These are phyloP conservation scores for Premnoplex brunnescens DNA, from an alignment of 2,797 vertebrate genomes.

Conservation along the genomic window DNA sequence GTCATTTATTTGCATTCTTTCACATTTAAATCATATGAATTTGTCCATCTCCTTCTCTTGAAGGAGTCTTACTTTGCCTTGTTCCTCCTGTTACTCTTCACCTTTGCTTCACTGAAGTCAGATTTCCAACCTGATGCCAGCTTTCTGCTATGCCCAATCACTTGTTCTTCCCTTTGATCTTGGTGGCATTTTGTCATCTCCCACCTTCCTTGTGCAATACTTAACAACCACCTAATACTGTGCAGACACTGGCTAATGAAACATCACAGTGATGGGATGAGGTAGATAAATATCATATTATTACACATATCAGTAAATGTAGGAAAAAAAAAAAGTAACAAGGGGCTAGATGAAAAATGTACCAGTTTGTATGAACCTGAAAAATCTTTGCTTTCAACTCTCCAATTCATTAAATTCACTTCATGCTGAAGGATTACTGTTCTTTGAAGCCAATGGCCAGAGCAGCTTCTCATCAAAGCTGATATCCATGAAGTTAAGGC, in stretches of 20 bases:
- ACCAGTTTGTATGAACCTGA: not conserved
- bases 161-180: not conserved
- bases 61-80: not conserved
- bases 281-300: not conserved
- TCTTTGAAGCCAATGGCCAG: not conserved
- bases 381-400: not conserved
- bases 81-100: not conserved
- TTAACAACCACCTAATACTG: not conserved
- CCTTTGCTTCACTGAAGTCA: not conserved
- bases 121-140: not conserved
- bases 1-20: not conserved
- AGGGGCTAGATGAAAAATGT: not conserved
- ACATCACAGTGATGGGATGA: not conserved
- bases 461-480: not conserved
- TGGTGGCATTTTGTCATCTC: not conserved
- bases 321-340: not conserved
- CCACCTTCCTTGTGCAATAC: not conserved
- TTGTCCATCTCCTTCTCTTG: not conserved
- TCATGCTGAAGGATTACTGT: not conserved
- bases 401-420: not conserved
- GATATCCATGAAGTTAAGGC: not conserved
- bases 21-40: not conserved
- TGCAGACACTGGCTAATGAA: not conserved
- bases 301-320: not conserved
- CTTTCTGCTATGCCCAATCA: not conserved